A percentile compares a stretch with the other conserved stretches of the same genome.
These are phyloP conservation scores for Anas acuta DNA, from an alignment of 2,797 vertebrate genomes.

Conservation along the genomic window DNA sequence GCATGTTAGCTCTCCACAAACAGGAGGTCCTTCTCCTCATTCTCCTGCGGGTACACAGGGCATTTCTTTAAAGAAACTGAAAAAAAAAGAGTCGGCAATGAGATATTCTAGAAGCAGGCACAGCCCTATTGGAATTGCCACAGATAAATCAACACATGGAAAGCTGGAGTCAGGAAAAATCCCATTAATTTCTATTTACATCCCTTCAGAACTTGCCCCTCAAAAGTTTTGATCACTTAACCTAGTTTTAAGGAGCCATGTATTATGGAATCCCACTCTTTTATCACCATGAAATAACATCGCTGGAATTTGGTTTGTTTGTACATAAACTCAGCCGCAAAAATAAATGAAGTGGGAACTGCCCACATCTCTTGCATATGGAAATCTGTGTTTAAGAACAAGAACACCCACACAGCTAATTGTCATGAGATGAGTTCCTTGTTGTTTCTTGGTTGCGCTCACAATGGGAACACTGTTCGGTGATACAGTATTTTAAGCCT, in stretches of 20 bases:
- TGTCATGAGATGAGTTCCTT: background rate
- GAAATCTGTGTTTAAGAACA: conserved; percentile 33
- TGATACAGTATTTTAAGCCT: background rate
- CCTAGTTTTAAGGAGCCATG: background rate
- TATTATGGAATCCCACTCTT: background rate
- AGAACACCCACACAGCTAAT: conserved; percentile 43
- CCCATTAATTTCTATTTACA: background rate
- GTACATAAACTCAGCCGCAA: background rate
- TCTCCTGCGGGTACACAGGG: background rate
- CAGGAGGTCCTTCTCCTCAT: background rate
- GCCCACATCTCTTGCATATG: conserved; percentile 26
- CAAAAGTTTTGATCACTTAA: background rate
- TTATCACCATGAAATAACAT: background rate
- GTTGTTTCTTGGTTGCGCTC: background rate
- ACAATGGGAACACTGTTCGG: conserved; percentile 25
- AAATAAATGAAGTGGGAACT: conserved; percentile 26
- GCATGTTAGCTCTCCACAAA: background rate
- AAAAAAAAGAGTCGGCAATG: background rate
- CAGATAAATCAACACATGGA: background rate
- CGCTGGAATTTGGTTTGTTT: conserved; percentile 16
- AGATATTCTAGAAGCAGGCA: background rate
- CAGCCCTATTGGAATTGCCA: background rate
- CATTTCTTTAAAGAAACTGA: background rate
- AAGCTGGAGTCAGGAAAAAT: background rate
- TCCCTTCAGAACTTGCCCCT: background rate